phyloP scores from a whole-genome alignment of 2,888 invertebrate species.

The Acrobasis repandana region DNA sequence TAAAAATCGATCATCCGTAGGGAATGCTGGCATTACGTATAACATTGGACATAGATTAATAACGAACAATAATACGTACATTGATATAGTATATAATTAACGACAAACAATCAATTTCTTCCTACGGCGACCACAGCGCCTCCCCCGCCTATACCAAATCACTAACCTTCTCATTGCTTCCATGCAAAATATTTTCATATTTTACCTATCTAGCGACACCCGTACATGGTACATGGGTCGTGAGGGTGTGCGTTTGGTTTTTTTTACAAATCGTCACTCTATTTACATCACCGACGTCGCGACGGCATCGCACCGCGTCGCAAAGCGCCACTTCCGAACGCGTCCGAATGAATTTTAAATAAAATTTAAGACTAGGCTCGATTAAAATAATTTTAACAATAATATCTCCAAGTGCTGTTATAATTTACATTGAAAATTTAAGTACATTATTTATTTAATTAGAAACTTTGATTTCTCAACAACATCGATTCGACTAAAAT shows the following conservation, averaged over 20 bases:
- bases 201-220: constrained; percentile 60
- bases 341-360: constrained; percentile 60
- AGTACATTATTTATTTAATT: constrained; percentile 74
- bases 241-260: constrained; percentile 62
- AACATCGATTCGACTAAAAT: constrained; percentile 81
- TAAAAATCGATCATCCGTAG: constrained; percentile 48
- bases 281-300: constrained; percentile 44
- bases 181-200: constrained; percentile 58
- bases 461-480: constrained; percentile 80
- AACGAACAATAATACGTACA: constrained; percentile 63
- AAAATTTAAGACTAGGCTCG: constrained; percentile 80
- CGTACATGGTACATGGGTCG: constrained; percentile 44
- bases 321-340: constrained; percentile 43
- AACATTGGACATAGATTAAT: constrained; percentile 61
- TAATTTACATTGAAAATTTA: constrained; percentile 81
- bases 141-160: constrained; percentile 65
- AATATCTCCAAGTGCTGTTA: constrained; percentile 73
- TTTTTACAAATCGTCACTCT: constrained; percentile 42
- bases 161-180: constrained; percentile 80
- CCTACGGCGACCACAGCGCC: constrained; percentile 45
- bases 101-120: constrained; percentile 48
- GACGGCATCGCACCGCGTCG: constrained; percentile 18
- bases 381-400: constrained; percentile 75
- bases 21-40: constrained; percentile 59
- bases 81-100: constrained; percentile 56